Conservation (phyloP, 2,797 vertebrate species). For the Hydrolagus colliei region DNA sequence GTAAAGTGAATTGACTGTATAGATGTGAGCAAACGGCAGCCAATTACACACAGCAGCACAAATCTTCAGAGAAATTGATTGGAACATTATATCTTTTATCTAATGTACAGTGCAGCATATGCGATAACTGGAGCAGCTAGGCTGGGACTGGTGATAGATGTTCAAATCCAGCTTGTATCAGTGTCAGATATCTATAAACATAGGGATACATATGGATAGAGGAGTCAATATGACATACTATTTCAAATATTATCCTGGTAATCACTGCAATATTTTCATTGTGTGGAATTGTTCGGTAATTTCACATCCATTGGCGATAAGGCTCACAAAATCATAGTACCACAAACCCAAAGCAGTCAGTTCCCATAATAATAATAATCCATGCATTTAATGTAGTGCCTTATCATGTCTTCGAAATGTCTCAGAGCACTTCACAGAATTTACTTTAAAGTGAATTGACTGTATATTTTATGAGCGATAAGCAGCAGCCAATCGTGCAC, state of each 20-base stretch:
- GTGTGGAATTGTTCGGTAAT: not conserved
- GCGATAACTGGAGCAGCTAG: not conserved
- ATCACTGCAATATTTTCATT: not conserved
- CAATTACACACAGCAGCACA: no score
- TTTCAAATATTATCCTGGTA: not conserved
- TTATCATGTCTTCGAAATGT: no score
- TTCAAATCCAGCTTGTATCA: not conserved
- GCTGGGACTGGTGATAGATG: not conserved
- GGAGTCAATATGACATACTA: not conserved
- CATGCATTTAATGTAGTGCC: no score
- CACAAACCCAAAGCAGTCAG: not conserved
- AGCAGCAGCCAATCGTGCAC: no score
- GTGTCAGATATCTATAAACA: not conserved
- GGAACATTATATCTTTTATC: not conserved
- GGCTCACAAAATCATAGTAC: not conserved
- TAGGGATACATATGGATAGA: not conserved
- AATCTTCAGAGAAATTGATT: not conserved
- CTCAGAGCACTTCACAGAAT: no score
- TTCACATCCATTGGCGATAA: not conserved
- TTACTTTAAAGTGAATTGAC: no score
- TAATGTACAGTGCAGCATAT: conserved; percentile 2
- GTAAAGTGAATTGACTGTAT: no score
- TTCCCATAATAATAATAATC: not conserved
- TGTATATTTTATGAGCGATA: no score
- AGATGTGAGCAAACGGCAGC: no score